Base-by-base conservation (phyloP, 2,113 vertebrate genomes). In the Bos indicus region DNA sequence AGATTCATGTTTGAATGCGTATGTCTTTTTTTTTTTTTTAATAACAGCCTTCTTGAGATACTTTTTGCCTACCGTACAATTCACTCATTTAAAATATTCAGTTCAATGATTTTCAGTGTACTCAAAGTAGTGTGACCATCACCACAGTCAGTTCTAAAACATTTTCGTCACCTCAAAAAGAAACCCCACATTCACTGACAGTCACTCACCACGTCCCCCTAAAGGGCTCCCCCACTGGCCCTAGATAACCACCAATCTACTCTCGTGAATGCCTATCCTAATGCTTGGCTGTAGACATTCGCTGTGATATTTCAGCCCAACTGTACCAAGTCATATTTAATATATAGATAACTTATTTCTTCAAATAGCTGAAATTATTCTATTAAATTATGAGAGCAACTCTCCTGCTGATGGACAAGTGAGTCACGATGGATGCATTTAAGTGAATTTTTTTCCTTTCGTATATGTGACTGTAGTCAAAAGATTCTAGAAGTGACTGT, bases 271-370 rank as follows among this genome's bases (percentile, higher is more conserved):
- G 59, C 36, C 57, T 85, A 2, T 43, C 10, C 84, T 92, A 43
- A 88, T 28, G 9, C 3, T 25, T 67, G 30, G 40, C 43, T n/a
- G 12, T 11, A 78, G 23, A 11, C 67, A 81, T 26, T 59, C 19
- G 3, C 46, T 94, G 16, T 92, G 77, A 67, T 74, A 85, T 84
- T 84, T 64, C 60, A 93, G 17, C 15, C 48, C 74, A 84, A 83
- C 54, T 86, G n/a, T 82, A 77, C 56, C 26, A 96, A 94, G 19
- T 92, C 88, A 97, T 94, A 71, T 87, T 86, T 86, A 56, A 25
- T 56, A 80, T n/a, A 78, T 54, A 33, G 30, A 62, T 46, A 82
- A 91, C 14, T 28, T 85, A 52, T 88, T 78, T 36, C 82, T 94
- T 94, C 71, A 88, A 89, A 97, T 84, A 64, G 17, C 30, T 91